A percentile compares a stretch with the other conserved stretches of the same genome.
Evolutionary conservation across 1,140 invertebrate genomes (phyloP).

Genomic region (Drosophila sulfurigaster): DNA sequence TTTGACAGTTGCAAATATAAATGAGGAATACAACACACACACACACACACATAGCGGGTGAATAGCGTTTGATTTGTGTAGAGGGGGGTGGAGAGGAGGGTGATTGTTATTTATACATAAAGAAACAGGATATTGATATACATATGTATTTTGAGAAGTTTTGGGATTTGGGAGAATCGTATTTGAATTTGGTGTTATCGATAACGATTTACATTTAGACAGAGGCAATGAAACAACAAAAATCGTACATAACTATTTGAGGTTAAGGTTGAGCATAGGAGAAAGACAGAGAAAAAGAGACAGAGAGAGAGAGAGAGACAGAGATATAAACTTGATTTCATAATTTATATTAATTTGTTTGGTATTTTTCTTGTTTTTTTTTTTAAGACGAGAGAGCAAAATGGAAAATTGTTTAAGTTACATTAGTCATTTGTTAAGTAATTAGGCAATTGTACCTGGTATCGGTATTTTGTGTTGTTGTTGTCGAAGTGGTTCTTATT

Average conservation of each 20-base stretch:
- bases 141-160: constrained; percentile 1
- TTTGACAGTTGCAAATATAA: constrained; percentile 2
- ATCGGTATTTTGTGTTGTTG: constrained; percentile 82
- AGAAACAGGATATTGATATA: background rate
- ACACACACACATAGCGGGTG: background rate
- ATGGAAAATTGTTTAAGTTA: constrained; percentile 57
- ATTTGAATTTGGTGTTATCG: constrained; percentile 23
- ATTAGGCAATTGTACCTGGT: constrained; percentile 73
- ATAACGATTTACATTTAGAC: constrained; percentile 61
- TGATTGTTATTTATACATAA: background rate
- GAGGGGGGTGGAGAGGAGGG: too few species aligned
- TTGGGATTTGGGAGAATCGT: background rate
- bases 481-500: constrained; percentile 74
- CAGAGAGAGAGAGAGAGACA: constrained; percentile 63
- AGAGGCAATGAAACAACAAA: constrained; percentile 33
- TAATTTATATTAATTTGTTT: constrained; percentile 54
- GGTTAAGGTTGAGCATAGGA: constrained; percentile 64
- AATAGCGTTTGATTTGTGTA: background rate
- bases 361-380: constrained; percentile 35
- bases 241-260: constrained; percentile 56
- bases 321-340: constrained; percentile 60
- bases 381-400: constrained; percentile 73
- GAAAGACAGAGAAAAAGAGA: constrained; percentile 43
- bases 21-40: constrained; percentile 3
- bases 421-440: constrained; percentile 47